Evolutionary conservation across 2,797 vertebrate species (phyloP), one percentile per base, ranked within the genome.

Genomic region (Dermochelys coriacea): DNA sequence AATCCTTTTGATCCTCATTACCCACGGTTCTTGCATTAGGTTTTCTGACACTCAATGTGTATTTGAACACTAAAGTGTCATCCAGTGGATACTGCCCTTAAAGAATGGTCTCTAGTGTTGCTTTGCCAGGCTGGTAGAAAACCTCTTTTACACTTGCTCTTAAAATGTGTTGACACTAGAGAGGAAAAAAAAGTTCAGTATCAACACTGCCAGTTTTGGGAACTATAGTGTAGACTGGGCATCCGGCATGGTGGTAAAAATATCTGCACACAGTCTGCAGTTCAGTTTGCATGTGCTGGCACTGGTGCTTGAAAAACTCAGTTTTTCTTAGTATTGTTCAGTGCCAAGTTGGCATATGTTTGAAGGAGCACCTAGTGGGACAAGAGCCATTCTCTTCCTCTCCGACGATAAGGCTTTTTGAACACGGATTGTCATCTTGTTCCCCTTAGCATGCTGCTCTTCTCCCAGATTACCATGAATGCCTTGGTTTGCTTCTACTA

Each of bases 311-410:
- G 82, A 82, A 88, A 81, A 74, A 18, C 71, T 47, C 47, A 49
- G 14, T 86, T 95, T 87, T 93, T 95, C 91, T 83, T 1, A 1
- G 61, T 96, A 94, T 90, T 95, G 83, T 93, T 61, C 75, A 37
- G 16, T 0, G 12, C 82, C 80, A 77, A n/a, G 29, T 47, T 86
- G 1, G 2, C 50, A 1, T 10, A 41, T 41, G 89, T 92, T 90
- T 47, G 45, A 37, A 71, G 47, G 50, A 94, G 82, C 27, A 8
- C 3, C 0, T 2, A 34, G 41, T n/a, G 47, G 45, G 86, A 18
- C 34, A 89, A 79, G 0, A 1, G 37, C 82, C 1, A 8, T 16
- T 74, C 12, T 74, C 92, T 91, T 37, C 80, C 51, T 82, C 34
- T 47, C 19, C n/a, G 5, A 4, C 23, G 61, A 2, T 54, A 11